Base-by-base conservation (phyloP, 30 jellyfish, hydroid and myxozoan species). In the Hydractinia symbiolongicarpus region DNA sequence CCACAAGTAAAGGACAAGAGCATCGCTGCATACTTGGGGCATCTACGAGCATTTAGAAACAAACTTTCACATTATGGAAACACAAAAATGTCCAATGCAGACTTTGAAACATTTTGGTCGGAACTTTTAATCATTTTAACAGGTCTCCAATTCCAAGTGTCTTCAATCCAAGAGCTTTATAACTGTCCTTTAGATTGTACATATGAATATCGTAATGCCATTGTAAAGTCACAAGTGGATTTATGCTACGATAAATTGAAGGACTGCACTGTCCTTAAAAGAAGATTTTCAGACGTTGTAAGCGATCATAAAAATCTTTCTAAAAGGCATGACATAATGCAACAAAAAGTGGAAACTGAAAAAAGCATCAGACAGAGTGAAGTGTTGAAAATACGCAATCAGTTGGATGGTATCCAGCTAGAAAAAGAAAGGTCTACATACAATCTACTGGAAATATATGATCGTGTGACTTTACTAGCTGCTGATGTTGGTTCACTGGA, bases 11-110 rank as follows among this genome's bases (percentile, higher is more conserved):
- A 64, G 52, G 74, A 64, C 40, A n/a, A 7, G 74, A n/a, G 52
- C 74, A 64, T 64, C 19, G 19, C 74, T 7, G 74, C 74, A 6
- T 64, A n/a, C 74, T 64, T 64, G 40, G 2, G 19, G 74, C 19
- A 13, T n/a, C 2, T 64, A 8, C 16, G 30, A 62, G 73, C 73
- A 6, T 62, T 62, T 9, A 40, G 73, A 5, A 62, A 62, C 74
- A 64, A 64, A 64, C 74, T 64, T n/a, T 64, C 74, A 13, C 74
- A 64, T 64, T 64, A 64, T 64, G 74, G 74, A 13, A 64, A 51
- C 74, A 64, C 40, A 7, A 44, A 5, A 6, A 13, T 64, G 40
- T 64, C 74, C 19, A 51, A 64, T 51, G 16, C 7, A 6, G 74
- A 64, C 7, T 64, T 64, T 64, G 52, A 64, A 51, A 13, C 19